Conservation (phyloP, 2,797 vertebrate genomes). For the Eospalax fontanierii region DNA sequence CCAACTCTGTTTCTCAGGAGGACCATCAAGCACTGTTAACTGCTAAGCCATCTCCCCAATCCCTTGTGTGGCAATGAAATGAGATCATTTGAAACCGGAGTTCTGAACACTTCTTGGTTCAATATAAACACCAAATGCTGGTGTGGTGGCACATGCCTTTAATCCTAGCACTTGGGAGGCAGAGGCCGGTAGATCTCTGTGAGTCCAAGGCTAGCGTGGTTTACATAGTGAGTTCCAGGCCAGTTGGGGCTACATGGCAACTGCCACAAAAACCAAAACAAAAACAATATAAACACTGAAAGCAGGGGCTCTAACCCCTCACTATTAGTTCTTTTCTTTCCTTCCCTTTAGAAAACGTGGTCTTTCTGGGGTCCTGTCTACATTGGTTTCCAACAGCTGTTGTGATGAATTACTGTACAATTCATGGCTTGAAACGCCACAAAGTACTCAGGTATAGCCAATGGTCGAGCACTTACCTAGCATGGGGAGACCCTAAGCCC, state of each 20-base stretch:
- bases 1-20: neutral
- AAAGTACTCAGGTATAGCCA: neutral
- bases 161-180: too few species aligned
- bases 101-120: neutral
- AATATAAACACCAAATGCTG: neutral
- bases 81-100: constrained; percentile 20
- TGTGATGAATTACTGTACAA: neutral
- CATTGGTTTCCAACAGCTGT: neutral
- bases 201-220: too few species aligned
- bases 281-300: neutral
- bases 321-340: neutral
- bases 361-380: neutral
- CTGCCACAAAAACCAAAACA: too few species aligned
- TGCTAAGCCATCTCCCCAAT: neutral
- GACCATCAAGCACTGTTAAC: neutral
- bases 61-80: neutral
- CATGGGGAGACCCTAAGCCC: neutral
- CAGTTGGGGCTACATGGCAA: too few species aligned
- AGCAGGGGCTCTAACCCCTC: neutral
- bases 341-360: neutral
- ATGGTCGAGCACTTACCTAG: neutral
- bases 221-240: too few species aligned
- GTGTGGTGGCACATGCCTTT: too few species aligned
- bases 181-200: too few species aligned
- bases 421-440: neutral